A percentile compares a stretch with the other conserved stretches of the same genome.
These are phyloP conservation scores for Scyliorhinus canicula DNA, from an alignment of 2,797 vertebrate species.

Conservation along the genomic window DNA sequence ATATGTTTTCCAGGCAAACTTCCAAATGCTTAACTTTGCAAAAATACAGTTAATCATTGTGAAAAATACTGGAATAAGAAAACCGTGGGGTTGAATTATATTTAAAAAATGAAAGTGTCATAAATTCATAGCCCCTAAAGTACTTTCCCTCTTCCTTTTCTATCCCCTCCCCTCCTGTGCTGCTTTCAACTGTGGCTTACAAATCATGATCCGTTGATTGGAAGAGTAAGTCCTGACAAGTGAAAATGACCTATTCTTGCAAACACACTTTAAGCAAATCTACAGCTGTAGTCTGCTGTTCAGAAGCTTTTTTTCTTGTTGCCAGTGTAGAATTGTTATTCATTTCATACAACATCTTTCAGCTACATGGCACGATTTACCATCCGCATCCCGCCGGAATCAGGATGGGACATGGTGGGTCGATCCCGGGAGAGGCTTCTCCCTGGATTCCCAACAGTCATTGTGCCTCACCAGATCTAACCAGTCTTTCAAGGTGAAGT, in stretches of 20 bases:
- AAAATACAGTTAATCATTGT: slow-evolving; percentile 35
- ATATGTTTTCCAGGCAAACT: slow-evolving; percentile 36
- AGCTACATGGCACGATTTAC: too few relatives aligned
- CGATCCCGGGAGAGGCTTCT: too few relatives aligned
- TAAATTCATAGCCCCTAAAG: slow-evolving; percentile 35
- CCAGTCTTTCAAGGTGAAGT: too few relatives aligned
- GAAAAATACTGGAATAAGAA: slow-evolving; percentile 28
- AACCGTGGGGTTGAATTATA: slow-evolving; percentile 21
- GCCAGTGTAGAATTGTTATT: neutral
- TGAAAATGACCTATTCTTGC: slow-evolving; percentile 14
- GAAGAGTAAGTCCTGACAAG: slow-evolving; percentile 6
- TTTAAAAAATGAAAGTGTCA: slow-evolving; percentile 24
- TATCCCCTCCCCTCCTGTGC: neutral
- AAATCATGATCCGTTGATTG: slow-evolving; percentile 32
- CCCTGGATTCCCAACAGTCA: too few relatives aligned
- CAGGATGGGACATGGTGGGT: too few relatives aligned
- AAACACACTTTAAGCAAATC: slow-evolving; percentile 5
- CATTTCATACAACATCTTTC: neutral
- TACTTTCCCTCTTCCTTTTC: slow-evolving; percentile 4
- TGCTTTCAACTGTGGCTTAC: slow-evolving; percentile 31
- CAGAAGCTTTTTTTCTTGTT: neutral
- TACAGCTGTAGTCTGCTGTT: slow-evolving; percentile 15
- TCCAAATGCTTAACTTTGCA: slow-evolving; percentile 27
- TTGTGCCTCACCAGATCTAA: too few relatives aligned
- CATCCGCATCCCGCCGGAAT: too few relatives aligned